Base-by-base conservation (phyloP, 2,113 vertebrate genomes). In the Anoplopoma fimbria region DNA sequence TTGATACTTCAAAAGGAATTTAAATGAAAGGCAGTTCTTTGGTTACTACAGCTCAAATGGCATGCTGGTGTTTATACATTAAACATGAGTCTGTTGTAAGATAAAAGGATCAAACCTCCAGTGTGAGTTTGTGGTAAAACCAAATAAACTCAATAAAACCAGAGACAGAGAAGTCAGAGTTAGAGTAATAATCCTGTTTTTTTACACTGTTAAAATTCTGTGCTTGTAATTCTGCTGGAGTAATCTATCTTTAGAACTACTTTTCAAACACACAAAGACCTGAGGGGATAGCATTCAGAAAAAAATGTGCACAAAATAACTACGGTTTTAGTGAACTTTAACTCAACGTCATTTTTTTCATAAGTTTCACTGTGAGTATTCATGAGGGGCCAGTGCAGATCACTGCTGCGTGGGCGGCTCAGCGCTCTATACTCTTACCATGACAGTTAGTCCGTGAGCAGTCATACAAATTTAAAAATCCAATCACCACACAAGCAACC, bases 391-490 rank as follows among this genome's bases (percentile, higher is more conserved):
- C 49, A 19, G 40, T 29, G 62, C 73, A 55, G 75, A 76, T 73
- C 51, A 6, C 60, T 77, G 79, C 75, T 62, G 87, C 17, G 72
- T 89, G 78, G 82, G 82, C 4, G 33, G 42, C 82, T 64, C 71
- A 0, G 78, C 34, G 36, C 75, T 69, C 27, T 42, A 13, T 38
- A 77, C 47, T 75, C 51, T 58, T 17, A 60, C 63, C 75, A 34
- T 75, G 58, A 87, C 62, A 13, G 76, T 33, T 36, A 21, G 64
- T 51, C 29, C 34, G 21, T 12, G 74, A 84, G 77, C 57, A 72
- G 64, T 49, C 77, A 23, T 47, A 69, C 78, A 85, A 58, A 81
- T 89, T 77, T 77, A 36, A 87, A n/a, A 89, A 83, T 68, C 61
- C 27, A 87, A 79, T 89, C 74, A 38, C 60, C 49, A 9, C 9